Percentiles rank a stretch among this genome's conserved stretches.
Conservation (phyloP, 2,113 vertebrate species). For the Oreochromis aureus region DNA sequence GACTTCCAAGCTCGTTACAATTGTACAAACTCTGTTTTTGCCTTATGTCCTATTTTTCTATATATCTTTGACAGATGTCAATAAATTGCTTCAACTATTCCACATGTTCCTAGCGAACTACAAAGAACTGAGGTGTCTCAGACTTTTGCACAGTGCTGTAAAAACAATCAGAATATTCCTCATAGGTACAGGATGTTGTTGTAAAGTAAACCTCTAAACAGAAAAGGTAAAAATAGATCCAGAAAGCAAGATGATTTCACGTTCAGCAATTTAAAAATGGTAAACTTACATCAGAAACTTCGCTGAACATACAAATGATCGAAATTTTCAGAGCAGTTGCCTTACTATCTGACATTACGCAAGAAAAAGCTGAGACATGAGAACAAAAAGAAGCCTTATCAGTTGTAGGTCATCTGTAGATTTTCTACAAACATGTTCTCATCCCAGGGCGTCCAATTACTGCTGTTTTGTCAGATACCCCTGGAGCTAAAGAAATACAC, state of each 20-base stretch:
- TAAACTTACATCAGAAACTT: neutral
- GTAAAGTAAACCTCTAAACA: neutral
- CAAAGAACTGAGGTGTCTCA: neutral
- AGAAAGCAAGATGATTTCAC: neutral
- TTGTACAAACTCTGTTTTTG: neutral
- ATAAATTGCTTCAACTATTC: neutral
- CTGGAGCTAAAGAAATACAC: neutral
- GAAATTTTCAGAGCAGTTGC: neutral
- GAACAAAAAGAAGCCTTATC: neutral
- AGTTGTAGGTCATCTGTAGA: neutral
- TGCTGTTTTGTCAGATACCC: neutral
- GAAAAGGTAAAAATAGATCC: neutral
- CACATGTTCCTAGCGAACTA: neutral
- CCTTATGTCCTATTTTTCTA: neutral
- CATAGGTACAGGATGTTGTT: neutral
- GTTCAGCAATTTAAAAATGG: neutral
- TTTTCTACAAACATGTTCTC: neutral
- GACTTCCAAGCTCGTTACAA: neutral
- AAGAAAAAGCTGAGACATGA: neutral
- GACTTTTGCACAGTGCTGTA: neutral
- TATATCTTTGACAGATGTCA: neutral
- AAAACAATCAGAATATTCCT: neutral
- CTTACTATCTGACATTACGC: neutral
- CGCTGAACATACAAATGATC: neutral
- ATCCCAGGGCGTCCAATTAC: neutral